A percentile compares a stretch with the other conserved stretches of the same genome.
Evolutionary conservation across 2,888 invertebrate genomes (phyloP).

Genomic region (Drosophila borborema): DNA sequence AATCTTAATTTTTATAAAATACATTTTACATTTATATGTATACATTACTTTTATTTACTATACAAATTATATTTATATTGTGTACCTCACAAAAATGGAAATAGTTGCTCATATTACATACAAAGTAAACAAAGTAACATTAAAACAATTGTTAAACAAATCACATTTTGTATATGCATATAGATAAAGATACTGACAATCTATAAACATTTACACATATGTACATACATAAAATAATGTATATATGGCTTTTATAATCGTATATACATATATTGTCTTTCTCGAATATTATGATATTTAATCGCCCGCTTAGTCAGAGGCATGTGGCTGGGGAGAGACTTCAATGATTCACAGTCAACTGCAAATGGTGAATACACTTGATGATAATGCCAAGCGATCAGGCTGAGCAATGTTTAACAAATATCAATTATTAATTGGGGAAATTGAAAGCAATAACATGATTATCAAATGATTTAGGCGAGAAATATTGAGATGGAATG

Average conservation of each 20-base stretch:
- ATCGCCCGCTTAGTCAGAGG: conserved; percentile 15
- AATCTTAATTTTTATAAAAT: no score
- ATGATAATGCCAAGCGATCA: not conserved
- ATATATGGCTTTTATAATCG: not conserved
- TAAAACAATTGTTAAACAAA: not conserved
- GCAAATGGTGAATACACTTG: conserved; percentile 4
- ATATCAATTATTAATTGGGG: not conserved
- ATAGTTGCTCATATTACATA: not conserved
- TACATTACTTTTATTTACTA: not conserved
- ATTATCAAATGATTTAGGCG: not conserved
- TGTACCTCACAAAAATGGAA: not conserved
- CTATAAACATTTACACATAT: not conserved
- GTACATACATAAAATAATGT: not conserved
- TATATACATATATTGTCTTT: not conserved
- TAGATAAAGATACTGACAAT: conserved; percentile 5
- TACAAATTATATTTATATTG: not conserved
- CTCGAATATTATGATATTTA: conserved; percentile 12
- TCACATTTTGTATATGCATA: not conserved
- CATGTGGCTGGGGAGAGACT: not conserved
- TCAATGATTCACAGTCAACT: conserved; percentile 10
- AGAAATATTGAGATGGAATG: no score
- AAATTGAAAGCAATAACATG: not conserved
- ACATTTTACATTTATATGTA: no score
- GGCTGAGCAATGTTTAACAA: not conserved
- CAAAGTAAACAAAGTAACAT: not conserved